Evolutionary conservation across 2,888 invertebrate genomes (phyloP), one percentile per base, ranked within the genome.

Genomic region (Ecliptopera silaceata): DNA sequence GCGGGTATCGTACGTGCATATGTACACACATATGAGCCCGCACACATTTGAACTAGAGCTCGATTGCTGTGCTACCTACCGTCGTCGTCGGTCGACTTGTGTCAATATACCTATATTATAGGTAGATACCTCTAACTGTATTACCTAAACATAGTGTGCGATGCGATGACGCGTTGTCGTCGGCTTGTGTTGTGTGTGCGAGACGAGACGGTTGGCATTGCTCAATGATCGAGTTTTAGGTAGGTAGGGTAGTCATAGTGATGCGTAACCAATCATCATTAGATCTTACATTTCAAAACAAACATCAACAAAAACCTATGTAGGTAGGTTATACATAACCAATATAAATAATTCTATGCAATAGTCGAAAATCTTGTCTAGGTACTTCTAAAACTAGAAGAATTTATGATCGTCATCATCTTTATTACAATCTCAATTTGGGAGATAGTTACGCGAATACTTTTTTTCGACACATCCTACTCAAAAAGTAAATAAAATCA

Each of bases 141-240:
- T 57, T 58, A 58, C 61, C n/a, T n/a, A n/a, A n/a, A 64, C 75
- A 84, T 85, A 86, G 87, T 84, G 80, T 85, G 79, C 82, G 86
- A 88, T 89, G 79, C 82, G 86, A 88, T 89, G 89, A 89, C 89
- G 89, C 88, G 89, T 86, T 84, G 87, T 88, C 88, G 87, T 88
- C 88, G 86, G 86, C 86, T 88, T 81, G 61, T 56, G 84, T 88
- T 81, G 62, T 56, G 84, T 81, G 62, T 56, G 84, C 82, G 87
- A 88, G 87, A 86, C 88, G 88, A 88, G 88, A 88, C 88, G 80
- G 86, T 90, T 88, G 87, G 88, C 86, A 88, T 88, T 88, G 88
- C 87, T 90, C 89, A 90, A 88, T 89, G 89, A 88, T 89, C 84
- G 86, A 87, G 87, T 84, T 85, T 84, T 88, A 86, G 26, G 26